phyloP scores from a whole-genome alignment of 2,113 vertebrate genomes.

The Periophthalmodon schlosseri region DNA sequence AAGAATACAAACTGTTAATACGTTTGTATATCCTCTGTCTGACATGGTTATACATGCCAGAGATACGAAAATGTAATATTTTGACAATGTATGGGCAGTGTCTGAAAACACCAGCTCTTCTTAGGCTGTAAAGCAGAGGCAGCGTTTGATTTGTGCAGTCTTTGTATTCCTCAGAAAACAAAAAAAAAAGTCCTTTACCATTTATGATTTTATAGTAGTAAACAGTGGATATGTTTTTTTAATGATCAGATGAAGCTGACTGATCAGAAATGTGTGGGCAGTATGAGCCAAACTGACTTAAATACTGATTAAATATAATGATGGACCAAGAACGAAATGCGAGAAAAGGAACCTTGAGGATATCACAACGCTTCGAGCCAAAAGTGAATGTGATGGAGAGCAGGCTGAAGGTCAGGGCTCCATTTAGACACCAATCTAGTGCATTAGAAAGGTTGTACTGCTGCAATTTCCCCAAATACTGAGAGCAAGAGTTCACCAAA shows the following conservation, averaged over 20 bases:
- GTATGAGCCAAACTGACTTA: slow-evolving; percentile 25
- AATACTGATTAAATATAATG: slow-evolving; percentile 48
- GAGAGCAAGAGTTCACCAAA: slow-evolving; percentile 35
- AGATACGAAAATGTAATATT: not conserved
- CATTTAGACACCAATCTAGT: slow-evolving; percentile 45
- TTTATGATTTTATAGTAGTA: not conserved
- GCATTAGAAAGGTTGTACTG: slow-evolving; percentile 21
- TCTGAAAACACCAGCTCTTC: too few species aligned
- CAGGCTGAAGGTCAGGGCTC: slow-evolving; percentile 53
- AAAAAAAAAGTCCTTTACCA: not conserved
- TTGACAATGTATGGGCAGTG: too few species aligned
- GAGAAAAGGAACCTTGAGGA: slow-evolving; percentile 23
- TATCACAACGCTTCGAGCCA: slow-evolving; percentile 44
- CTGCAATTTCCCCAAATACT: slow-evolving; percentile 34
- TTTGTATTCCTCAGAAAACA: not conserved
- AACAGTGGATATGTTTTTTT: not conserved
- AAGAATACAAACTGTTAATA: too few species aligned
- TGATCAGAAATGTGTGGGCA: slow-evolving; percentile 10
- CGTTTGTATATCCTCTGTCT: not conserved
- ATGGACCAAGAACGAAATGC: slow-evolving; percentile 17
- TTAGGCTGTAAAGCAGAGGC: too few species aligned
- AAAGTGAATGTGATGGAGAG: slow-evolving; percentile 48
- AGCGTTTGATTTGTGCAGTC: not conserved
- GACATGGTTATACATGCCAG: not conserved
- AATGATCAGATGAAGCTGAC: too few species aligned